Evolutionary conservation across 2,113 vertebrate species (phyloP).

Genomic region (Phylloscopus trochiloides): DNA sequence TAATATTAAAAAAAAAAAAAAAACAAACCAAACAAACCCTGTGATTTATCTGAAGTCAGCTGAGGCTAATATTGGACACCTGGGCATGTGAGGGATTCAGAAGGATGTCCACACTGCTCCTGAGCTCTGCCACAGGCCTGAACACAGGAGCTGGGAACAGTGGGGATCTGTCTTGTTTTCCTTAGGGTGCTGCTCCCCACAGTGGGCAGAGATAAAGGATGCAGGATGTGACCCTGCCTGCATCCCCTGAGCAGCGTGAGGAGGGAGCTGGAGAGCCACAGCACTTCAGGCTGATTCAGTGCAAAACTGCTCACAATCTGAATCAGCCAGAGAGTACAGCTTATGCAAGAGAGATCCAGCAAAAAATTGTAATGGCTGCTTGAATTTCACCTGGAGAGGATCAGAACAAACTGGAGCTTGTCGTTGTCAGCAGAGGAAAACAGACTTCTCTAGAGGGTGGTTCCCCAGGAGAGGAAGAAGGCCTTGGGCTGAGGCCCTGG

Average conservation of each 20-base stretch:
- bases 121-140: background rate
- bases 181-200: accelerated
- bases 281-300: background rate
- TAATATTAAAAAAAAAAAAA: background rate
- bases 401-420: background rate
- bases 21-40: background rate
- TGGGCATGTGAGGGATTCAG: background rate
- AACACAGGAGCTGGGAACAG: background rate
- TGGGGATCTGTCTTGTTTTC: background rate
- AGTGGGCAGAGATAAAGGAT: accelerated
- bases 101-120: background rate
- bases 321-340: background rate
- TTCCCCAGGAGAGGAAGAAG: background rate
- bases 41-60: background rate
- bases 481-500: background rate
- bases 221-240: background rate
- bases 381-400: background rate
- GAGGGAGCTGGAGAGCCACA: background rate
- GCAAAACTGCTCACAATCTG: background rate
- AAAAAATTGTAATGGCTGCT: background rate
- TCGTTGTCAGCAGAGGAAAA: background rate
- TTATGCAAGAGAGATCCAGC: background rate
- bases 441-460: background rate
- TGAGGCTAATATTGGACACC: background rate
- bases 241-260: background rate